Base-by-base conservation (phyloP, 2,113 vertebrate genomes). In the Serinus canaria region DNA sequence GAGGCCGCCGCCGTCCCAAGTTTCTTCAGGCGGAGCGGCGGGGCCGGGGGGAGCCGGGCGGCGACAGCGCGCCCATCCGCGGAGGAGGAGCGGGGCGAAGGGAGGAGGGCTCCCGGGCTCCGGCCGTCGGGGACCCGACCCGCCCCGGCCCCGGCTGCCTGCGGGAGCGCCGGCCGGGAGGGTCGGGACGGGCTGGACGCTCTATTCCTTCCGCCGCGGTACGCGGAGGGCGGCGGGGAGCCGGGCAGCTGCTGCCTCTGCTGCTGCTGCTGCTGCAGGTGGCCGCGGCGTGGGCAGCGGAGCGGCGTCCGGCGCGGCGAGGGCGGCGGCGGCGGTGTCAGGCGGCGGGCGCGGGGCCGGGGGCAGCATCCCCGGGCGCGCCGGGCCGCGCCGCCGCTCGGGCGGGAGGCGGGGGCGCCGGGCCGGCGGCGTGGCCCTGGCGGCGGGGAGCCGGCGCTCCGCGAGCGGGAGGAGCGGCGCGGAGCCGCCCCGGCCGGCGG, bases 1-100 rank as follows among this genome's bases (percentile, higher is more conserved):
- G 75, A 64, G 63, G 73, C 44, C 88, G 55, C 60, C 88, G 73
- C 92, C 92, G 92, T 94, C 92, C 92, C 88, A 91, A 94, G 92
- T 94, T 94, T 94, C 92, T 94, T 94, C 87, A 90, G 77, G 58
- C 63, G 69, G 69, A 49, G 91, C 78, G 78, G 72, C 35, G 56
- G 63, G 43, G 56, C 35, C 77, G 63, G 28, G 37, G 69, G 20
- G 24, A 25, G 64, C 56, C 72, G 72, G 77, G 83, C 24, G 50
- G 70, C 77, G 63, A 50, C 77, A 87, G 77, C 52, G 70, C 90
- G 63, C 64, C 90, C 90, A 87, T 87, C 67, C 68, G 68, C 68
- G 68, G 68, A 70, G 68, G 27, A 70, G 68, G 27, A 70, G 68
- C 68, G 68, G 68, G 47, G 35, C 37, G 27, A 52, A 35, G 35